These are phyloP conservation scores for Protonemura montana DNA, from an alignment of 2,888 invertebrate species.

Conservation along the genomic window DNA sequence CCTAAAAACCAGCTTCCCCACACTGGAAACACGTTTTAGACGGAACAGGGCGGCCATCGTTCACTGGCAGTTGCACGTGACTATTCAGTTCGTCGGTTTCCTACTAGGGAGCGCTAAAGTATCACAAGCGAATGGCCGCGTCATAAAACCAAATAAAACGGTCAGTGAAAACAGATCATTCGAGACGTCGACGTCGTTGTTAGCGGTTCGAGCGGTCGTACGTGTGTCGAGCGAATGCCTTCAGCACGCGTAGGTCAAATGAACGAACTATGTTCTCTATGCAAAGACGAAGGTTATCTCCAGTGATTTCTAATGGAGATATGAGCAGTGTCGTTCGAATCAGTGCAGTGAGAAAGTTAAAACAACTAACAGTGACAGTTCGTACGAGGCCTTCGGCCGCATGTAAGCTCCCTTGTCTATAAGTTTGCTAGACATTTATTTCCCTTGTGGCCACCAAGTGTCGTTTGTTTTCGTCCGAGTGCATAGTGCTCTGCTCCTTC, in stretches of 20 bases:
- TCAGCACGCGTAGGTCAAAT: conserved; percentile 51
- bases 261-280: conserved; percentile 49
- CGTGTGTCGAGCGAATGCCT: not conserved
- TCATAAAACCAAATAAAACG: conserved; percentile 12
- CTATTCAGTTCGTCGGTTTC: conserved; percentile 42
- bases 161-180: conserved; percentile 46
- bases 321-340: not conserved
- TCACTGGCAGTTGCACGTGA: conserved; percentile 42
- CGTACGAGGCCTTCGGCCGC: not conserved
- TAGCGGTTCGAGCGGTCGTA: not conserved
- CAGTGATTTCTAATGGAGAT: not conserved
- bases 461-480: not conserved
- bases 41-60: conserved; percentile 49
- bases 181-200: conserved; percentile 30
- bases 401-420: not conserved
- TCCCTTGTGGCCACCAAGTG: not conserved
- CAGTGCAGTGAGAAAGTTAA: not conserved
- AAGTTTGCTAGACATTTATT: not conserved
- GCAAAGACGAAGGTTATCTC: conserved; percentile 54
- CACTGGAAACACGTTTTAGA: conserved; percentile 44
- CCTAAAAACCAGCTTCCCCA: conserved; percentile 45
- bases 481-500: not conserved
- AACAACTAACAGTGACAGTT: conserved; percentile 22
- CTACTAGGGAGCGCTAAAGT: conserved; percentile 48
- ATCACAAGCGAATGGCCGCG: conserved; percentile 46